These are phyloP conservation scores for Masticophis lateralis DNA, from an alignment of 2,797 vertebrate genomes.

Conservation along the genomic window DNA sequence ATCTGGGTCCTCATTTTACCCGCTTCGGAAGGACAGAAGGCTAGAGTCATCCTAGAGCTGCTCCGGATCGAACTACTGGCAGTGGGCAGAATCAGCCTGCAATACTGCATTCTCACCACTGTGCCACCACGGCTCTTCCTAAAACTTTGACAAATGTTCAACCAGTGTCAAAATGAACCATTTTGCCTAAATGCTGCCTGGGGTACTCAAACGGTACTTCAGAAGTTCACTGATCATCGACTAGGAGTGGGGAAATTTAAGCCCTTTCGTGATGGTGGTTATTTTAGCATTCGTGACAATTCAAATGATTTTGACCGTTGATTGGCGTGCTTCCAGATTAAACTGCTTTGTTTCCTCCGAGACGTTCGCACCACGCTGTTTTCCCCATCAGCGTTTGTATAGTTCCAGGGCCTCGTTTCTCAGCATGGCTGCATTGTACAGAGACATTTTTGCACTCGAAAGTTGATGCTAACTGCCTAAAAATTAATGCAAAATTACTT, in stretches of 20 bases:
- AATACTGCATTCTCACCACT: not conserved
- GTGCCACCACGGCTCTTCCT: not conserved
- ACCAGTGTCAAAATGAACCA: not conserved
- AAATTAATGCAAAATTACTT: not conserved
- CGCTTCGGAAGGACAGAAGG: not conserved
- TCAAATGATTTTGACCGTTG: not conserved
- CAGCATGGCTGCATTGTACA: not conserved
- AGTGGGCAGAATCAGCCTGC: not conserved
- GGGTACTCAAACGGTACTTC: not conserved
- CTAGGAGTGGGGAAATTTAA: rapidly evolving
- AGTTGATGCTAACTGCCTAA: not conserved
- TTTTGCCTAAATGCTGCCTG: not conserved
- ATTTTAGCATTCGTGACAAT: not conserved
- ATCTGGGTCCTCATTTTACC: too few relatives aligned
- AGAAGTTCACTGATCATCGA: not conserved
- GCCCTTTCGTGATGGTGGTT: not conserved
- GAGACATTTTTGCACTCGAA: not conserved
- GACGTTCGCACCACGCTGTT: not conserved
- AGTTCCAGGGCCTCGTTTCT: not conserved
- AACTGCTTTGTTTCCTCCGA: conserved; percentile 12
- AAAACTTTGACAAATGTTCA: not conserved
- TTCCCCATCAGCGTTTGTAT: not conserved
- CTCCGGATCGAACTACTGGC: not conserved
- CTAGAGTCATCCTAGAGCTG: not conserved
- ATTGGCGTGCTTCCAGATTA: conserved; percentile 9